Evolutionary conservation across 2,113 vertebrate species (phyloP).

Genomic region (Siphamia tubifer): DNA sequence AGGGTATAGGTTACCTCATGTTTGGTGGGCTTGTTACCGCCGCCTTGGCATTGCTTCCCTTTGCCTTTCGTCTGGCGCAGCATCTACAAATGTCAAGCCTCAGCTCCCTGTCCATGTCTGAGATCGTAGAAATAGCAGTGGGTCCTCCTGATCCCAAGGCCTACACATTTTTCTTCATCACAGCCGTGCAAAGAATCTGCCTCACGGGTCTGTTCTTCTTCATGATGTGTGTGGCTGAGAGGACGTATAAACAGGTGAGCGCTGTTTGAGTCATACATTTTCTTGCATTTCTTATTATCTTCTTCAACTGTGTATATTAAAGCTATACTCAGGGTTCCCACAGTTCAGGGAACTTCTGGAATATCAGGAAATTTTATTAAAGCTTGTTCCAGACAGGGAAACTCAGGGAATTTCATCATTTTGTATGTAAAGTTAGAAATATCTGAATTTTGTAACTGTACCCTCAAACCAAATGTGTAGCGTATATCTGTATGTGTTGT

Average conservation of each 20-base stretch:
- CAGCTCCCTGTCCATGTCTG: conserved; percentile 72
- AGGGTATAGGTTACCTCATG: conserved; percentile 92
- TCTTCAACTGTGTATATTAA: no score
- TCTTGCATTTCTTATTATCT: no score
- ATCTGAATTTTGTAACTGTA: no score
- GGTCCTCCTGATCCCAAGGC: conserved; percentile 73
- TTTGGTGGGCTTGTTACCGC: conserved; percentile 87
- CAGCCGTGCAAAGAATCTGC: conserved; percentile 88
- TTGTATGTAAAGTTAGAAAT: no score
- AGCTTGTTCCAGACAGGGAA: no score
- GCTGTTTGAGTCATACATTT: no score
- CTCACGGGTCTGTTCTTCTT: conserved; percentile 97
- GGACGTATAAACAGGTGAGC: conserved; percentile 94
- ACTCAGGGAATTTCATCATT: no score
- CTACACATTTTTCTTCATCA: conserved; percentile 83
- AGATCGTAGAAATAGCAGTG: conserved; percentile 81
- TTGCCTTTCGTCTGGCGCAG: conserved; percentile 86
- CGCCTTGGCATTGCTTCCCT: conserved; percentile 87
- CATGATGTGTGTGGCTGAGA: conserved; percentile 98
- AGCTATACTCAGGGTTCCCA: no score
- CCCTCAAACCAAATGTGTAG: no score
- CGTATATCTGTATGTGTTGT: no score
- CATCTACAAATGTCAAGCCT: conserved; percentile 82
- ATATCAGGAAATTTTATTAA: no score
- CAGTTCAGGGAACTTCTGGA: no score